Evolutionary conservation across 1,140 invertebrate genomes (phyloP), one percentile per base, ranked within the genome.

Genomic region (Drosophila novamexicana): DNA sequence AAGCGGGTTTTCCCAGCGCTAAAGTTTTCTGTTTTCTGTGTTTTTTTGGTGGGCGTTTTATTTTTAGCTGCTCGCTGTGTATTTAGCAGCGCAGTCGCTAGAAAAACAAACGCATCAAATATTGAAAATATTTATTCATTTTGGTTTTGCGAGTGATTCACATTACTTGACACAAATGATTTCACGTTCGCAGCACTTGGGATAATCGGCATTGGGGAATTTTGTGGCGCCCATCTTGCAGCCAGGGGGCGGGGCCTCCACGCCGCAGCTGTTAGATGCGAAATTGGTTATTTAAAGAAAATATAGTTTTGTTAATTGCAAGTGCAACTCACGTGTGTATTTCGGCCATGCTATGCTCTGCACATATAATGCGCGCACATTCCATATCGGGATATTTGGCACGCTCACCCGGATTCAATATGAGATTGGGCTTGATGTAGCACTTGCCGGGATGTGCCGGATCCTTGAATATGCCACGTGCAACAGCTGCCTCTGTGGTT

Each of bases 371-470:
- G 4, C 40, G 47, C 1, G 37, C 57, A 32, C 71, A 74, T 8
- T 29, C 37, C 45, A 18, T 14, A 0, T 59, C 14, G 3, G 64
- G 57, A 42, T 56, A 32, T 18, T 59, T 29, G 22, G 50, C 40
- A 6, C 1, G 6, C 5, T 68, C 12, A 2, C 65, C 65, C 1
- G 18, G n/a, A 12, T 32, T 69, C 6, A 74, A 12, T 10, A 74
- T 68, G 6, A 68, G 5, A 40, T 56, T 18, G 0, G 39, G 9
- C 1, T 54, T 44, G n/a, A 74, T 22, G 39, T 22, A 61, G 7
- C 71, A 74, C 16, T 74, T 74, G 42, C 50, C 71, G 3, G 71
- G 71, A 74, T 74, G 29, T 0, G 32, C 49, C 9, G 14, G n/a
- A 68, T 68, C 6, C 18, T 34, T 36, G n/a, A 18, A 72, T n/a